These are phyloP conservation scores for Acanthacorydalis orientalis DNA, from an alignment of 2,888 invertebrate genomes.

Conservation along the genomic window DNA sequence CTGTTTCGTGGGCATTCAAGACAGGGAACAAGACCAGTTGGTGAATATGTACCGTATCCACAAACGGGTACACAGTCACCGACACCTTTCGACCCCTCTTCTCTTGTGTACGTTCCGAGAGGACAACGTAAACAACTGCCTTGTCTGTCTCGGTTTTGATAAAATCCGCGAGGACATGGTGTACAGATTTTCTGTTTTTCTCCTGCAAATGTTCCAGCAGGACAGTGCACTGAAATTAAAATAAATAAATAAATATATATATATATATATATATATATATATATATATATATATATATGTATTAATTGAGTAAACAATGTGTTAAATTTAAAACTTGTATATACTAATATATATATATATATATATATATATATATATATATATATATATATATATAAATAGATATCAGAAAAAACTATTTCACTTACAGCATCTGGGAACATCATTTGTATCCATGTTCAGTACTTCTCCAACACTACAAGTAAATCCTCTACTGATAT, in stretches of 20 bases:
- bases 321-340: too few relatives aligned
- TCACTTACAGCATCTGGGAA: slow-evolving; percentile 76
- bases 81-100: slow-evolving; percentile 75
- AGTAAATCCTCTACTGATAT: slow-evolving; percentile 76
- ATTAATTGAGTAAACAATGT: too few relatives aligned
- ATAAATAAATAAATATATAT: too few relatives aligned
- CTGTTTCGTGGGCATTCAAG: slow-evolving; percentile 87
- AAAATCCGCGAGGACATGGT: slow-evolving; percentile 80
- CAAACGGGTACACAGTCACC: slow-evolving; percentile 85
- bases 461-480: slow-evolving; percentile 88
- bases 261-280: too few relatives aligned
- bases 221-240: slow-evolving; percentile 68
- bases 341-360: too few relatives aligned
- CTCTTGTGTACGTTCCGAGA: slow-evolving; percentile 79
- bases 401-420: not conserved
- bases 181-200: slow-evolving; percentile 83
- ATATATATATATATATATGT: too few relatives aligned
- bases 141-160: slow-evolving; percentile 83
- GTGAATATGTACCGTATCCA: slow-evolving; percentile 90
- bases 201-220: slow-evolving; percentile 86
- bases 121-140: slow-evolving; percentile 83
- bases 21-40: slow-evolving; percentile 85
- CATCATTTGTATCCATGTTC: slow-evolving; percentile 82
- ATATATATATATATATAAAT: not conserved
- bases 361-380: too few relatives aligned